Base-by-base conservation (phyloP, 2,797 vertebrate species). In the Brachyalestes nurse region DNA sequence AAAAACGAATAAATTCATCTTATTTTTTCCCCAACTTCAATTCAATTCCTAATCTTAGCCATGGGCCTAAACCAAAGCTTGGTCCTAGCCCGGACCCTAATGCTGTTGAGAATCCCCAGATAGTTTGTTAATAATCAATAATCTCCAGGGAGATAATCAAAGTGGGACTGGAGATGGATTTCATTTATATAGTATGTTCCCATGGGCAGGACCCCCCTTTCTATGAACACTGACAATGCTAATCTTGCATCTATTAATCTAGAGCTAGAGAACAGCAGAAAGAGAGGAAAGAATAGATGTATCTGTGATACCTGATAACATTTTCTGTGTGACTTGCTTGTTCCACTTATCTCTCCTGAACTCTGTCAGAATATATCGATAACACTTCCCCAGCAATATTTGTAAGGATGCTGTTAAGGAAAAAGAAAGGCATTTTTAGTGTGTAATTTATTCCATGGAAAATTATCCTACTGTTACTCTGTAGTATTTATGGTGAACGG, bases 381-480 rank as follows among this genome's bases (percentile, higher is more conserved):
- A 98, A 87, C 34, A 93, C 94, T 89, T 98, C 97, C 77, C 96
- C 97, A 13, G 93, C 82, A 7, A 92, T 94, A 61, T 96, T 91
- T 3, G 94, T 47, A 77, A 96, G 85, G 86, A 96, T 86, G 89
- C 96, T 96, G 91, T 66, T 77, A 90, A 58, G 87, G 85, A 84
- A 47, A 75, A 38, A 1, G 5, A 64, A 60, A 66, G 38, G 57
- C 12, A 23, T 62, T 49, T 53, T 66, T 38, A 61, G 7, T 4
- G 12, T 51, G 23, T 40, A 16, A 21, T n/a, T 1, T 61, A 34
- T 14, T 19, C 16, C 14, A 8, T 45, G 14, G 42, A 28, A 14
- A 8, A 58, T 6, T 10, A 7, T 2, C 19, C 57, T 14, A 21
- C 13, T 55, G 12, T 40, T 38, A 40, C 47, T 42, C 53, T 62